A percentile compares a stretch with the other conserved stretches of the same genome.
Conservation (phyloP, 2,113 vertebrate genomes). For the Mustelus asterias region DNA sequence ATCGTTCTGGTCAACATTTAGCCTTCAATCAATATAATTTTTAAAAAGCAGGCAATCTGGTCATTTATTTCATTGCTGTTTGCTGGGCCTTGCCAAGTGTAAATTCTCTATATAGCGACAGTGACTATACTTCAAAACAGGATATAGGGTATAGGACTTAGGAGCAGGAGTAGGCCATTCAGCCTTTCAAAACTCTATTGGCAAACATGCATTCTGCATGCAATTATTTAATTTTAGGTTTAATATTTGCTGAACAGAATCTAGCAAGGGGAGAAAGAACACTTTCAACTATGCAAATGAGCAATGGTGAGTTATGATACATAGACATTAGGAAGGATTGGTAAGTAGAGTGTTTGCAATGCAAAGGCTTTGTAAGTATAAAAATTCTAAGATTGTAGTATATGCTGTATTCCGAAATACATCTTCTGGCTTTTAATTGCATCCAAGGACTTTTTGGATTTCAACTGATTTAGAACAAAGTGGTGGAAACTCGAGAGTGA, state of each 20-base stretch:
- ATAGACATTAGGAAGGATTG: not conserved
- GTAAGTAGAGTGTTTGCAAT: not conserved
- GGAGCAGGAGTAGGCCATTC: no score
- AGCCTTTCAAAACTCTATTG: not conserved
- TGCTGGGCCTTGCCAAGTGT: not conserved
- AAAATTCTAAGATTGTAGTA: not conserved
- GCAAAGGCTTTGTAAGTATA: not conserved
- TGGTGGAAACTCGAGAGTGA: not conserved
- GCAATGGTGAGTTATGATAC: not conserved
- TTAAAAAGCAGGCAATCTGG: not conserved
- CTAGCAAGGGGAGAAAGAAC: not conserved
- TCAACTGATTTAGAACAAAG: not conserved
- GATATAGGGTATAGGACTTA: no score
- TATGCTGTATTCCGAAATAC: not conserved
- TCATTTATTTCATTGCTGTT: not conserved
- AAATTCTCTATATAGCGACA: not conserved
- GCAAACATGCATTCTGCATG: not conserved
- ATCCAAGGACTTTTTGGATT: not conserved
- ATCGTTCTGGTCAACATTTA: not conserved
- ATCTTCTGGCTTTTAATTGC: not conserved
- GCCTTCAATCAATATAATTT: not conserved
- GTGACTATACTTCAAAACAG: no score
- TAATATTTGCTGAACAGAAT: not conserved
- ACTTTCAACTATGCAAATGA: not conserved
- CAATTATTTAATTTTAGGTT: not conserved